These are phyloP conservation scores for Drosophila borealis DNA, from an alignment of 2,888 invertebrate genomes.

Conservation along the genomic window DNA sequence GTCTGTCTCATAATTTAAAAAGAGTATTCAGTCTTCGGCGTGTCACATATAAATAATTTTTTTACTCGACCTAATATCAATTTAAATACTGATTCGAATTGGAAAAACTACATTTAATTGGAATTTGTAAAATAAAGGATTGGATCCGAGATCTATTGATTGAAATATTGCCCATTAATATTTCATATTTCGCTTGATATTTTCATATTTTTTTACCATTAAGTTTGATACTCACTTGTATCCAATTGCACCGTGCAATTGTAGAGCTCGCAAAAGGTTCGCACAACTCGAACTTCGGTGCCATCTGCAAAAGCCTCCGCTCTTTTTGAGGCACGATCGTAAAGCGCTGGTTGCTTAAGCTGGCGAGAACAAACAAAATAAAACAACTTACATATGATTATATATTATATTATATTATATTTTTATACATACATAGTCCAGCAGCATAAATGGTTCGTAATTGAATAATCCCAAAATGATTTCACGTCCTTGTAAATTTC, in stretches of 20 bases:
- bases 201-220: neutral
- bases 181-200: no score
- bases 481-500: slow-evolving; percentile 77
- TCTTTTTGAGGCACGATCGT: slow-evolving; percentile 56
- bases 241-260: slow-evolving; percentile 85
- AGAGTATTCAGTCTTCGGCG: no score
- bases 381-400: no score
- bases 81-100: no score
- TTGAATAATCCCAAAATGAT: slow-evolving; percentile 75
- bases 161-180: no score
- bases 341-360: slow-evolving; percentile 50
- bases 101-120: no score
- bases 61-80: no score
- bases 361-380: slow-evolving; percentile 13
- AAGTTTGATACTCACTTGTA: slow-evolving; percentile 62
- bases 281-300: slow-evolving; percentile 84
- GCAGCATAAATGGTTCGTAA: slow-evolving; percentile 81
- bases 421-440: slow-evolving; percentile 61
- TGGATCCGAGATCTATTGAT: no score
- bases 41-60: no score
- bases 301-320: slow-evolving; percentile 85
- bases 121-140: no score
- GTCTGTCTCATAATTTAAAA: no score
- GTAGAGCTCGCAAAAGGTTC: slow-evolving; percentile 83
- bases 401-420: neutral